Conservation (phyloP, 1,140 invertebrate genomes). For the Physella acuta region DNA sequence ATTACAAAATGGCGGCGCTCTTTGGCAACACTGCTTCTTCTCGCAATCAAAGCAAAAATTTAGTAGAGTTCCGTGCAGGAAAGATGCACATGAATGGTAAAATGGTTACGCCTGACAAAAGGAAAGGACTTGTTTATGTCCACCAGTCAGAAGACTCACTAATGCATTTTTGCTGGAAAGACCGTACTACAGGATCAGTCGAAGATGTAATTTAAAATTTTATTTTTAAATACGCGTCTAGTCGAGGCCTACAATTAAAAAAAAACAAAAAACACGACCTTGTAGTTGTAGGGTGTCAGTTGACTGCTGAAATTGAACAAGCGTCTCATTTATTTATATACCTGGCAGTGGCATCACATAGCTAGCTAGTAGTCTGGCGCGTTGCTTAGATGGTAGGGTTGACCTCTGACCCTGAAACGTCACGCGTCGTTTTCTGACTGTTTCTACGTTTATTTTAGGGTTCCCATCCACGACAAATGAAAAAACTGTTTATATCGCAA, state of each 20-base stretch:
- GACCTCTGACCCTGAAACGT: too few species aligned
- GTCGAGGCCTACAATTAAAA: neutral
- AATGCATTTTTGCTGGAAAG: constrained; percentile 98
- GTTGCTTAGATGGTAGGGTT: too few species aligned
- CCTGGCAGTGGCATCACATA: too few species aligned
- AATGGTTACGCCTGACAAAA: constrained; percentile 92
- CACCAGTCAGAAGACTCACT: constrained; percentile 92
- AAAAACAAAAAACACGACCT: too few species aligned
- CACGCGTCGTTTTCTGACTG: too few species aligned
- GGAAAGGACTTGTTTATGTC: constrained; percentile 92
- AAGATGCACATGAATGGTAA: constrained; percentile 94
- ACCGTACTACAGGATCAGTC: constrained; percentile 75
- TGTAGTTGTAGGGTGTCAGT: too few species aligned
- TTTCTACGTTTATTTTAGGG: too few species aligned
- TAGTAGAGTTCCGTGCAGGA: constrained; percentile 93
- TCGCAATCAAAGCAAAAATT: constrained; percentile 80
- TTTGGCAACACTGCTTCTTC: constrained; percentile 69
- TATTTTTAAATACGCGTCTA: neutral
- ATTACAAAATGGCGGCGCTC: constrained; percentile 58
- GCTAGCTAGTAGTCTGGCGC: too few species aligned
- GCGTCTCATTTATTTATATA: too few species aligned
- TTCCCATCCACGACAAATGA: too few species aligned
- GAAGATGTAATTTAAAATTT: constrained; percentile 69
- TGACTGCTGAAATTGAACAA: too few species aligned
- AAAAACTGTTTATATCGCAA: too few species aligned